Percentiles rank a stretch among this genome's conserved stretches.
Evolutionary conservation across 2,888 invertebrate species (phyloP).

Genomic region (Tenthredo amoena): DNA sequence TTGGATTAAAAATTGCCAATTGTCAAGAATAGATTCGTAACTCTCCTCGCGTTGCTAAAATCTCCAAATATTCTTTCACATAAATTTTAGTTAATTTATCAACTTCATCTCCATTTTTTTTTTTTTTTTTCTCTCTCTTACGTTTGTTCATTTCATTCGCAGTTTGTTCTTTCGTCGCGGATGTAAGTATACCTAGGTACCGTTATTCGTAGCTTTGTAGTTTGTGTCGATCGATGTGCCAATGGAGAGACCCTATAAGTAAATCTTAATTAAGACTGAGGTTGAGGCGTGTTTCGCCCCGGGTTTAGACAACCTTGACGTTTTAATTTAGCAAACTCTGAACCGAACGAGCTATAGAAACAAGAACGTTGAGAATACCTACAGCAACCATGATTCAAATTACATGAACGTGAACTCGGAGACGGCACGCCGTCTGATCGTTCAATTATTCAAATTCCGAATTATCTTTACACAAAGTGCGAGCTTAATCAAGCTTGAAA

Average conservation of each 20-base stretch:
- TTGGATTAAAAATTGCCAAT: neutral
- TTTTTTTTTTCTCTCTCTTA: neutral
- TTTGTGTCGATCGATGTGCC: conserved; percentile 16
- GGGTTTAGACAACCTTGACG: conserved; percentile 27
- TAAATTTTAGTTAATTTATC: neutral
- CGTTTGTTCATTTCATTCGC: neutral
- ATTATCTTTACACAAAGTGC: conserved; percentile 24
- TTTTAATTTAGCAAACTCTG: conserved; percentile 41
- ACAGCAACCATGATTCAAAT: conserved; percentile 14
- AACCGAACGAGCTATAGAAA: neutral
- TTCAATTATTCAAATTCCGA: conserved; percentile 30
- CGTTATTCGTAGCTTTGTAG: neutral
- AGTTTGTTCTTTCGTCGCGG: neutral
- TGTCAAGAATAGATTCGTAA: neutral
- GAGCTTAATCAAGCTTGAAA: conserved; percentile 8
- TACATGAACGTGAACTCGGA: neutral
- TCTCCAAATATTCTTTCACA: neutral
- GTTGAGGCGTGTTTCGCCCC: conserved; percentile 26
- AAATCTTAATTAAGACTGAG: conserved; percentile 43
- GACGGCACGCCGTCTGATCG: conserved; percentile 22
- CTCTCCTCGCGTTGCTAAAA: neutral
- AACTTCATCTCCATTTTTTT: neutral
- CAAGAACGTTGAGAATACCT: neutral
- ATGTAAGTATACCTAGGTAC: neutral
- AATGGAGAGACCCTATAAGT: conserved; percentile 21